Conservation (phyloP, 2,888 invertebrate genomes). For the Parnassius apollo region DNA sequence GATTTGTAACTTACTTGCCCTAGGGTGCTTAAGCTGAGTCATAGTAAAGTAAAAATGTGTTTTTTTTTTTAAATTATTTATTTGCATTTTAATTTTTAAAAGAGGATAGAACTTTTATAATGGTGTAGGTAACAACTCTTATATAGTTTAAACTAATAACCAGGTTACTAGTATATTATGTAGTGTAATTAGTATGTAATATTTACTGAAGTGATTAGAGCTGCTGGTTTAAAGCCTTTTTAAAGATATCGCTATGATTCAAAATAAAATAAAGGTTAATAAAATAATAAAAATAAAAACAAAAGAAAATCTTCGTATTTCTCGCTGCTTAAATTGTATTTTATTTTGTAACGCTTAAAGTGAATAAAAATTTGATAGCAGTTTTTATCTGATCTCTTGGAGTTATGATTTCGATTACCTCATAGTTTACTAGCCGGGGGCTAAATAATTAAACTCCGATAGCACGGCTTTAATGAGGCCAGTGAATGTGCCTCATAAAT, state of each 20-base stretch:
- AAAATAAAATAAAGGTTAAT: background rate
- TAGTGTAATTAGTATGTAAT: background rate
- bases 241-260: background rate
- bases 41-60: background rate
- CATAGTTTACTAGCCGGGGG: slow-evolving; percentile 42
- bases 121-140: no score
- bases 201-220: background rate
- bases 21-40: background rate
- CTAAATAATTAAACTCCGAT: slow-evolving; percentile 41
- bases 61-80: background rate
- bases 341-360: background rate
- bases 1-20: background rate
- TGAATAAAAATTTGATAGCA: slow-evolving; percentile 7
- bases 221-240: background rate
- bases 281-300: background rate
- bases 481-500: slow-evolving; percentile 3
- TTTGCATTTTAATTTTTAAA: no score
- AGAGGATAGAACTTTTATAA: no score
- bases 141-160: no score
- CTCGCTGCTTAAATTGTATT: background rate
- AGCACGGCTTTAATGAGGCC: slow-evolving; percentile 34
- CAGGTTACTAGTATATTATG: no score
- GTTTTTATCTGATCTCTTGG: slow-evolving; percentile 29
- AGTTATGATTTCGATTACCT: slow-evolving; percentile 41
- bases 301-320: background rate